Evolutionary conservation across 1,140 invertebrate genomes (phyloP), one percentile per base, ranked within the genome.

Genomic region (Palaemon carinicauda): DNA sequence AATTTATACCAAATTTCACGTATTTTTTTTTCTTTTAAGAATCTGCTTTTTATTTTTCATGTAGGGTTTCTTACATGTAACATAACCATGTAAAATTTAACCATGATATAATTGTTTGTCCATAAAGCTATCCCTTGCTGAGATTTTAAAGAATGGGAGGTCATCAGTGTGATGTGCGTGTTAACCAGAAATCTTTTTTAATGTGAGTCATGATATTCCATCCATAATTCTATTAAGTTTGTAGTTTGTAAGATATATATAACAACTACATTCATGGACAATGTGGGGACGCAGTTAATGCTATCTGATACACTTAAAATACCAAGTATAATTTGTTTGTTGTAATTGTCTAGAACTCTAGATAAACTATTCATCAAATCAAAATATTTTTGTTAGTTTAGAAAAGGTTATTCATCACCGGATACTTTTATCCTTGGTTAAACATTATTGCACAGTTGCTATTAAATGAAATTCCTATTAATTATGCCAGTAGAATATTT

Each of bases 221-320:
- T 82, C 81, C 81, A 82, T 74, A 74, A 29, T 54, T 82, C 54
- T 74, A 51, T 74, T 82, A 53, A 82, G 81, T 82, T 71, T 69
- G 80, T 74, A 74, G 50, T 74, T 17, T 82, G 53, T 74, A 82
- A 82, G 81, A 24, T 74, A 82, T 82, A 50, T 82, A 69, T 52
- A 74, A 69, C 33, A 82, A 31, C 24, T 79, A 19, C 56, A 74
- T 71, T 71, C 69, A 51, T 74, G 69, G 52, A 82, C 31, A 56
- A n/a, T 74, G 78, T 80, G 78, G 78, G 78, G 56, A 56, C 51
- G 10, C 52, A 54, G 14, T 29, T 31, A 19, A 15, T 56, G 51
- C 10, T 56, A 19, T 60, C 29, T n/a, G 14, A 21, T 80, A 56
- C 21, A 27, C 15, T 3, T 65, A 2, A 65, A 65, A 65, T 60